These are phyloP conservation scores for Erythrocercus mccallii DNA, from an alignment of 2,113 vertebrate genomes.

Conservation along the genomic window DNA sequence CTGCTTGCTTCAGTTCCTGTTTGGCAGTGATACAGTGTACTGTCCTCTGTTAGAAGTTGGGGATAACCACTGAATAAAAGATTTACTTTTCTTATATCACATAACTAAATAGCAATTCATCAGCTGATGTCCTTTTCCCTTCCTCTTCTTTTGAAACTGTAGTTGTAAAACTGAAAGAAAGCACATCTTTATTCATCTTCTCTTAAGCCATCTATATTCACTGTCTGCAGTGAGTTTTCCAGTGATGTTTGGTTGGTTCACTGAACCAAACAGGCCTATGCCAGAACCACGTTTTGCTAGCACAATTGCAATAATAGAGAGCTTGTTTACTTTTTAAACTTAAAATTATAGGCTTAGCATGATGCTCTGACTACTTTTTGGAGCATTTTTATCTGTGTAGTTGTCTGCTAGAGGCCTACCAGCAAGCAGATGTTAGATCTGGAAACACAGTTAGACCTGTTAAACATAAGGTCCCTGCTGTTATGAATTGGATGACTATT, in stretches of 20 bases:
- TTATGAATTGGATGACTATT: neutral
- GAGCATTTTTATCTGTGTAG: neutral
- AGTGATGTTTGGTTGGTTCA: neutral
- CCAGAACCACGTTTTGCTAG: neutral
- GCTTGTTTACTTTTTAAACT: neutral
- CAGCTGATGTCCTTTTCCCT: neutral
- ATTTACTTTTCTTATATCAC: neutral
- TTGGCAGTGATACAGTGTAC: neutral
- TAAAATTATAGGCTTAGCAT: neutral
- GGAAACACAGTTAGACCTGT: neutral
- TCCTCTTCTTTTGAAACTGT: neutral
- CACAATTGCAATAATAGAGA: neutral
- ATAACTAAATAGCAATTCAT: neutral
- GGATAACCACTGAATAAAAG: neutral
- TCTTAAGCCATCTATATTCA: neutral
- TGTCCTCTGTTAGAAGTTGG: neutral
- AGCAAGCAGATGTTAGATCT: neutral
- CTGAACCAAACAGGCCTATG: neutral
- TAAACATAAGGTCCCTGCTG: neutral
- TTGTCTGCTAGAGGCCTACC: neutral
- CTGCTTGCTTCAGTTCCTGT: neutral
- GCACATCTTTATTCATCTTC: neutral
- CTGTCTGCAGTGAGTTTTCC: neutral
- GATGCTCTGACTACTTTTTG: neutral
- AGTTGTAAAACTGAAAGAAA: neutral